A percentile compares a stretch with the other conserved stretches of the same genome.
These are phyloP conservation scores for Campaea margaritaria DNA, from an alignment of 2,888 invertebrate genomes.

Conservation along the genomic window DNA sequence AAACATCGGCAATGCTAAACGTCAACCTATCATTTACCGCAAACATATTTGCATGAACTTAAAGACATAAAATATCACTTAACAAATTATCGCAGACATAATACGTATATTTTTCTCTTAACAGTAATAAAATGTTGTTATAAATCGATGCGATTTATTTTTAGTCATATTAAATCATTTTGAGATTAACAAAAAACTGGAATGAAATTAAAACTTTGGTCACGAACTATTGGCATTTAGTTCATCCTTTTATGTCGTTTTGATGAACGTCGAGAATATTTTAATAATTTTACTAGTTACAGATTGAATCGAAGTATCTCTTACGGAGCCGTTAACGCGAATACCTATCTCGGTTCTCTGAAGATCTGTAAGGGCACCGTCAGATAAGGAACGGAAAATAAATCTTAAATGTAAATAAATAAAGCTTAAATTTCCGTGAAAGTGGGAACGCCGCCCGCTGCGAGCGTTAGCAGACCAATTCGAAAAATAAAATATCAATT, in stretches of 20 bases:
- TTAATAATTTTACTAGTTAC: conserved; percentile 50
- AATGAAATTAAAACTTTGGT: conserved; percentile 16
- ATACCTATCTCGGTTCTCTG: conserved; percentile 71
- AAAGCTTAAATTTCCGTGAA: conserved; percentile 52
- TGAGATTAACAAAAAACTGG: conserved; percentile 18
- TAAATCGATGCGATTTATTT: conserved; percentile 25
- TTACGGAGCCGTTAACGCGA: conserved; percentile 68
- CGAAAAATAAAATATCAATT: conserved; percentile 83
- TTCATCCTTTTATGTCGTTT: conserved; percentile 18
- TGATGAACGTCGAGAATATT: conserved; percentile 22
- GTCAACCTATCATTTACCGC: conserved; percentile 22
- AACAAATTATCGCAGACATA: conserved; percentile 47
- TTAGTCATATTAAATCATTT: conserved; percentile 30
- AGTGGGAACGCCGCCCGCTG: conserved; percentile 69
- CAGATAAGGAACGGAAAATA: conserved; percentile 45
- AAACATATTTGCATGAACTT: conserved; percentile 27
- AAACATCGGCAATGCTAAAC: conserved; percentile 10
- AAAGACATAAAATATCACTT: conserved; percentile 48
- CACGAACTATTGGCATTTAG: conserved; percentile 25
- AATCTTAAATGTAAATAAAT: conserved; percentile 47
- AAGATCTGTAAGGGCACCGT: conserved; percentile 61
- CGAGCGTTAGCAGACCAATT: conserved; percentile 79
- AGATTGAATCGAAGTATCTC: conserved; percentile 71
- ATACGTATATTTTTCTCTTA: conserved; percentile 28
- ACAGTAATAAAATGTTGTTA: conserved; percentile 24